Base-by-base conservation (phyloP, 2,113 vertebrate genomes). In the Albula goreensis region DNA sequence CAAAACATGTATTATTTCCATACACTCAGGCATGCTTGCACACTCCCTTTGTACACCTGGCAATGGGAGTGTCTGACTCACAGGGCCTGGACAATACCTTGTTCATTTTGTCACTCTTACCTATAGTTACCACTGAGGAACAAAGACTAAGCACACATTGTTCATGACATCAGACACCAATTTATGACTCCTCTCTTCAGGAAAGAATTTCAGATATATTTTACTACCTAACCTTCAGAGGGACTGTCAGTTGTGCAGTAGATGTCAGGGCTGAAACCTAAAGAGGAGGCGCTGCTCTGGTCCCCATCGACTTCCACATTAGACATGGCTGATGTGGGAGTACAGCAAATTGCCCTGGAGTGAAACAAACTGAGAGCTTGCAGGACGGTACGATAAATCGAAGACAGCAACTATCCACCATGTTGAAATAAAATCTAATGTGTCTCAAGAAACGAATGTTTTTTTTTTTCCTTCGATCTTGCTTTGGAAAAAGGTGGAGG, bases 1-100 rank as follows among this genome's bases (percentile, higher is more conserved):
- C n/a, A 11, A 50, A n/a, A 7, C 80, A n/a, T n/a, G 10, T 22
- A n/a, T 8, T 22, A 56, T 82, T 83, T n/a, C 3, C 13, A 57
- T 19, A 49, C 22, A 83, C 86, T 78, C 31, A 41, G 13, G 51
- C 51, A 57, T 19, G 57, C 78, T 82, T 50, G 48, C 84, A 78
- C 53, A 50, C 11, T n/a, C 74, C 80, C 70, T 80, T 80, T 13
- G 56, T 66, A 80, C 66, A 83, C 79, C 41, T 81, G 50, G 56
- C 50, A 80, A 70, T 84, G 12, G 2, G 17, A 3, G 6, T 70
- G 4, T 6, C 1, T n/a, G 22, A 12, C 53, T 56, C 53, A 0
- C 9, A 74, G 70, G 22, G n/a, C 2, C 70, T 74, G 25, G 3
- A 6, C n/a, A 31, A 8, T 7, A 25, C 70, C n/a, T 31, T 10